phyloP scores from a whole-genome alignment of 2,888 invertebrate genomes.

The Drosophila testacea region DNA sequence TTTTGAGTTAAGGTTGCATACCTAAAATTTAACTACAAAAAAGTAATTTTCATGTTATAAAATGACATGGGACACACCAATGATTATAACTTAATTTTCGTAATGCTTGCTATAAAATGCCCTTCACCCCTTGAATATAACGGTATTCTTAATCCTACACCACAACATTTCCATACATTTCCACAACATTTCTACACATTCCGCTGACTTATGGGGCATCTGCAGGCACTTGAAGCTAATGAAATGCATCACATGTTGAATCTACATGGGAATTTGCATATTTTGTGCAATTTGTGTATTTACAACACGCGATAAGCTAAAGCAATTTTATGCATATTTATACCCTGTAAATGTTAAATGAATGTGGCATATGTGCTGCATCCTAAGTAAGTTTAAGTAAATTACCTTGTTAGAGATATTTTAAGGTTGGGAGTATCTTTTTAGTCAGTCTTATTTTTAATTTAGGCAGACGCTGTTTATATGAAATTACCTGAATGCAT shows the following conservation, averaged over 20 bases:
- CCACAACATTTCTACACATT: neutral
- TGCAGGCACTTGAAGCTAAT: slow-evolving; percentile 43
- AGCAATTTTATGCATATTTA: slow-evolving; percentile 14
- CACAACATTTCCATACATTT: neutral
- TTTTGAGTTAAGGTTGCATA: neutral
- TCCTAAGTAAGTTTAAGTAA: neutral
- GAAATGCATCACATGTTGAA: slow-evolving; percentile 58
- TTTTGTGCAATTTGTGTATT: slow-evolving; percentile 49
- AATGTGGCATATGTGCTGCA: neutral
- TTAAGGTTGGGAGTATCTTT: neutral
- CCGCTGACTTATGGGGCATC: slow-evolving; percentile 1
- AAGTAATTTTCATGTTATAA: neutral
- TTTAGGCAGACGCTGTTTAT: slow-evolving; percentile 10
- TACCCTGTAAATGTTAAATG: neutral
- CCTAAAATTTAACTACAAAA: neutral
- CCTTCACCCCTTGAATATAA: slow-evolving; percentile 1
- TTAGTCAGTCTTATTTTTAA: neutral
- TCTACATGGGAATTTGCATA: slow-evolving; percentile 55
- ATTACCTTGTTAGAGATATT: neutral
- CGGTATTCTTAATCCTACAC: slow-evolving; percentile 4
- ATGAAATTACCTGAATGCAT: slow-evolving; percentile 62
- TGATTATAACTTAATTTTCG: slow-evolving; percentile 6
- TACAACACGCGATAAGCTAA: slow-evolving; percentile 37
- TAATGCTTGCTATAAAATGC: neutral
- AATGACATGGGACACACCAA: neutral